Evolutionary conservation across 2,113 vertebrate species (phyloP).

Genomic region (Plotosus lineatus): DNA sequence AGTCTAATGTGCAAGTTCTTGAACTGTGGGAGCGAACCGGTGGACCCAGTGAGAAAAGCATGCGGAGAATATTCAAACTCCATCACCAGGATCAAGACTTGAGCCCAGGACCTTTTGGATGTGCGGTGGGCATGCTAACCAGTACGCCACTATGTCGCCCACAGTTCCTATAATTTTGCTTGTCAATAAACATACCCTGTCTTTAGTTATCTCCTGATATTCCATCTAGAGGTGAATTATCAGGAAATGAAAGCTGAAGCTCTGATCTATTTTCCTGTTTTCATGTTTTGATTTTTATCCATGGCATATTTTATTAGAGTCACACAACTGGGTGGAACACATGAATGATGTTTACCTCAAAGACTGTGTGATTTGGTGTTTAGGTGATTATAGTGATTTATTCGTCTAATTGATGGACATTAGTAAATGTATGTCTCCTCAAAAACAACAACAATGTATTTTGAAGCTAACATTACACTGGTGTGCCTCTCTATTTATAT

Average conservation of each 20-base stretch:
- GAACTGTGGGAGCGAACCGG: too few species aligned
- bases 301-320: background rate
- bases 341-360: background rate
- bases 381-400: background rate
- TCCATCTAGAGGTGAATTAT: background rate
- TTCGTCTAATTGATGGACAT: background rate
- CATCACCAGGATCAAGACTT: too few species aligned
- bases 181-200: background rate
- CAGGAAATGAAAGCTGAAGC: background rate
- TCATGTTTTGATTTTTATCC: background rate
- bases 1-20: too few species aligned
- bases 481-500: background rate
- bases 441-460: too few species aligned
- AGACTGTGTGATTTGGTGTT: slow-evolving; percentile 1
- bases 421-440: background rate
- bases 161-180: background rate
- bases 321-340: background rate
- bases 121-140: too few species aligned
- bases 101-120: too few species aligned
- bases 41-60: too few species aligned
- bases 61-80: too few species aligned
- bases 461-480: background rate
- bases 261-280: background rate
- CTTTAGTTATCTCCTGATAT: background rate
- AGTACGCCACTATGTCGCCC: too few species aligned